Conservation (phyloP, 1,140 invertebrate species). For the Pinna nobilis region DNA sequence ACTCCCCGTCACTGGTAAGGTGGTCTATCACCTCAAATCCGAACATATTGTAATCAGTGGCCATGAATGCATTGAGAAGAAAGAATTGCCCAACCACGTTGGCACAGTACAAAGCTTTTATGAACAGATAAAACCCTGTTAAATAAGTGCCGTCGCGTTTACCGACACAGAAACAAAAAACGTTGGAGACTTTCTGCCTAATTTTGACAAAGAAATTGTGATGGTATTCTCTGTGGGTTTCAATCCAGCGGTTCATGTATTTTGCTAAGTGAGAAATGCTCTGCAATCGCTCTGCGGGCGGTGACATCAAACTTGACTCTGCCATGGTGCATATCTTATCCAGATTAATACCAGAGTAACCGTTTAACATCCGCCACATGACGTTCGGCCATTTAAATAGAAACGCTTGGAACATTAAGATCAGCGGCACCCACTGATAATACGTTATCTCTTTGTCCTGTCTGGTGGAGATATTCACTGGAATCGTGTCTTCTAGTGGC, state of each 20-base stretch:
- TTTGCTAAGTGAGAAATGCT: slow-evolving; percentile 57
- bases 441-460: slow-evolving; percentile 83
- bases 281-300: slow-evolving; percentile 53
- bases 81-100: slow-evolving; percentile 71
- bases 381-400: slow-evolving; percentile 94
- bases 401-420: slow-evolving; percentile 93
- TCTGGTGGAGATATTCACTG: slow-evolving; percentile 51
- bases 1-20: slow-evolving; percentile 69
- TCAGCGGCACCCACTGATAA: slow-evolving; percentile 97
- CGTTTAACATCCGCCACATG: slow-evolving; percentile 65
- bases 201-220: slow-evolving; percentile 54
- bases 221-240: slow-evolving; percentile 51
- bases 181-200: slow-evolving; percentile 55
- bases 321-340: slow-evolving; percentile 81
- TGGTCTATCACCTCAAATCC: slow-evolving; percentile 74
- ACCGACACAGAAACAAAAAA: slow-evolving; percentile 68
- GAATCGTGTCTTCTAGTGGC: slow-evolving; percentile 74
- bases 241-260: slow-evolving; percentile 62
- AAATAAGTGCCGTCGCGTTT: slow-evolving; percentile 76
- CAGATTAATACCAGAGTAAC: slow-evolving; percentile 59
- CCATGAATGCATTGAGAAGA: slow-evolving; percentile 67
- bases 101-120: slow-evolving; percentile 62
- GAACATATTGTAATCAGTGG: slow-evolving; percentile 66
- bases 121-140: slow-evolving; percentile 74
- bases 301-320: slow-evolving; percentile 63